A percentile compares a stretch with the other conserved stretches of the same genome.
These are phyloP conservation scores for Probosciger aterrimus DNA, from an alignment of 2,113 vertebrate genomes.

Conservation along the genomic window DNA sequence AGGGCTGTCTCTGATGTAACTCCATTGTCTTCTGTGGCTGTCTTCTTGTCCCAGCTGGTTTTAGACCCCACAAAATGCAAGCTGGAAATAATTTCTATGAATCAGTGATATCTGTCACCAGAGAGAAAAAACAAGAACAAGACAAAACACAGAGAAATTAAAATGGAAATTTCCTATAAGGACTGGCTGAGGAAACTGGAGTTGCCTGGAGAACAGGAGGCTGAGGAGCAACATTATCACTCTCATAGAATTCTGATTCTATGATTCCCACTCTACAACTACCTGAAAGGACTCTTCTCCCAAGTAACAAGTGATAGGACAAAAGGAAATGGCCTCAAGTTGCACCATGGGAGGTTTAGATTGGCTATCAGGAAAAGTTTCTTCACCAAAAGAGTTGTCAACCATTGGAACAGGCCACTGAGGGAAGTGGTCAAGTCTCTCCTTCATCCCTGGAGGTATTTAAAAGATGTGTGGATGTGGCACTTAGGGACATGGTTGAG, in stretches of 20 bases:
- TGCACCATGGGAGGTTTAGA: neutral
- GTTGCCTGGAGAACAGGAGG: neutral
- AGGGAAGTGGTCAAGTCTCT: too few relatives aligned
- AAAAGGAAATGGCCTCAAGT: neutral
- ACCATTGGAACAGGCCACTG: neutral
- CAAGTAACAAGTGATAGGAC: neutral
- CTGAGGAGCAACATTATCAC: neutral
- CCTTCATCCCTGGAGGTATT: neutral
- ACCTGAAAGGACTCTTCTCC: neutral
- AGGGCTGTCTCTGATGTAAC: neutral
- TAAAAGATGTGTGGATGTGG: neutral
- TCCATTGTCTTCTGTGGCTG: accelerated
- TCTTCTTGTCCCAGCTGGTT: neutral
- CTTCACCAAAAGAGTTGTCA: neutral
- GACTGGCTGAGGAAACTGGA: neutral
- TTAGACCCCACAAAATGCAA: neutral
- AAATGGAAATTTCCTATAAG: neutral
- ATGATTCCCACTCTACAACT: neutral
- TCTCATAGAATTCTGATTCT: neutral
- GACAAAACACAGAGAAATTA: neutral
- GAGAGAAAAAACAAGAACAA: neutral
- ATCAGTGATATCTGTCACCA: neutral
- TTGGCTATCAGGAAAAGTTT: neutral
- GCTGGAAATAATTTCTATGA: neutral
- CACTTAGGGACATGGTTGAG: neutral